Base-by-base conservation (phyloP, 2,888 invertebrate genomes). In the Ceramica pisi region DNA sequence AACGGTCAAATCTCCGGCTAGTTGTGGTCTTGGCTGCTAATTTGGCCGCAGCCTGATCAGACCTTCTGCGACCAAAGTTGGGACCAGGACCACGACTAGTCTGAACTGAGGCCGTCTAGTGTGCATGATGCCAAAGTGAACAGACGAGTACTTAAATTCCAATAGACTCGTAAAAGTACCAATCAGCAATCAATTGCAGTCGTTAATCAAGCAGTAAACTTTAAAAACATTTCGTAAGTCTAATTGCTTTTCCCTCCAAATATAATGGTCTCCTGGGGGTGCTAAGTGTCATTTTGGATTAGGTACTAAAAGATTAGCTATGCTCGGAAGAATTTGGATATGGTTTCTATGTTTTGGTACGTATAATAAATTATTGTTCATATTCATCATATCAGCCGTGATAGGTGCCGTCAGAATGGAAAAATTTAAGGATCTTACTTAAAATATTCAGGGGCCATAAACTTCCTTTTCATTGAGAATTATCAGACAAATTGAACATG, bases 291-390 rank as follows among this genome's bases (percentile, higher is more conserved):
- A 57, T 61, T 61, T 64, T 61, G 38, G 9, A 9, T 50, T 19
- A 31, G 26, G 31, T 31, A 26, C 26, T 19, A 41, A 53, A 55
- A 35, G 7, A 51, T n/a, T 44, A 46, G n/a, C 19, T 12, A 73
- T 74, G 79, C 10, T 26, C 12, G 5, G 23, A 21, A 46, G 1
- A 26, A 60, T 59, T 46, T 66, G 55, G 65, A 50, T 69, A 46
- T 79, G 69, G 38, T 19, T 74, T 41, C 7, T 79, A 9, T 16
- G 55, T 14, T 46, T 69, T 35, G 55, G 75, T 79, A 56, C 1
- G 75, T 69, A 46, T 41, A 19, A 26, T 60, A n/a, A n/a, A n/a
- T 26, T 12, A 35, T 41, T 59, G 14, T 51, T 56, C 1, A 19
- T 23, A 9, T 21, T 38, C 1, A 21, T 14, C 38, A 26, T 31